Conservation (phyloP, 1,140 invertebrate genomes). For the Holotrichia oblita region DNA sequence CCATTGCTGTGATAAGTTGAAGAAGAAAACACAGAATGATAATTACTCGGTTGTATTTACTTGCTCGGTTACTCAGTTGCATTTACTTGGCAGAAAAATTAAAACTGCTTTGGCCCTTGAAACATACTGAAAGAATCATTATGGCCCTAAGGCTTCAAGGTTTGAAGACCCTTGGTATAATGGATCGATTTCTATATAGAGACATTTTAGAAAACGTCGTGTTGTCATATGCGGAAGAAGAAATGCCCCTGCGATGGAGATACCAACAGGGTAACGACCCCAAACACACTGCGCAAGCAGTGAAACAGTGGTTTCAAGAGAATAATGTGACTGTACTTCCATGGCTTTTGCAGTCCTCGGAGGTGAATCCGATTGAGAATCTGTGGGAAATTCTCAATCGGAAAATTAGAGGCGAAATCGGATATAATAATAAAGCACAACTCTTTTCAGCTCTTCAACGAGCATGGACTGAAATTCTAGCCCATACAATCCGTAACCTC, state of each 20-base stretch:
- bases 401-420: neutral
- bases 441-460: neutral
- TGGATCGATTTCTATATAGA: slow-evolving; percentile 40
- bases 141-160: too few species aligned
- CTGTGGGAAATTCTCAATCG: neutral
- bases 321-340: neutral
- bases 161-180: too few species aligned
- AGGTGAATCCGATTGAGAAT: slow-evolving; percentile 15
- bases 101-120: too few species aligned
- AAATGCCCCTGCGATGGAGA: slow-evolving; percentile 52
- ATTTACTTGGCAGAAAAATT: too few species aligned
- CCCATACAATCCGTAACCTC: neutral
- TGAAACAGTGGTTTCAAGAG: neutral
- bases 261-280: slow-evolving; percentile 55
- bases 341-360: neutral
- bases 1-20: too few species aligned
- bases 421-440: neutral
- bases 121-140: too few species aligned
- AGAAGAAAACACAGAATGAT: too few species aligned
- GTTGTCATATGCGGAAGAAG: slow-evolving; percentile 43
- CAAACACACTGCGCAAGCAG: slow-evolving; percentile 49
- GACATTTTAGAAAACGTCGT: slow-evolving; percentile 40
- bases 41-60: too few species aligned
- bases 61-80: too few species aligned
- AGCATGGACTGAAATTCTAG: neutral